Evolutionary conservation across 2,888 invertebrate genomes (phyloP).

Genomic region (Byasa hedistus): DNA sequence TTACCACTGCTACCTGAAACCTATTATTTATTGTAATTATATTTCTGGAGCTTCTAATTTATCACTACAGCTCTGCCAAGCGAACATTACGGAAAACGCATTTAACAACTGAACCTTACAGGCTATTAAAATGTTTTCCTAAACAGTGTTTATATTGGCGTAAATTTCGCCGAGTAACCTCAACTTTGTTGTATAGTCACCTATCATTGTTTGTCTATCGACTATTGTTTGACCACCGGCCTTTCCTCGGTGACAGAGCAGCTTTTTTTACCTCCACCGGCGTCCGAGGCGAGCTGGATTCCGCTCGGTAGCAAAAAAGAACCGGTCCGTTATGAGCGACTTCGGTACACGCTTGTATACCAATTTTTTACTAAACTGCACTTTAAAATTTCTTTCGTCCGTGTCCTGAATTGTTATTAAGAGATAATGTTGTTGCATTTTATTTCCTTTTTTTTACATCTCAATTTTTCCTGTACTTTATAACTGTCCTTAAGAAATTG

Average conservation of each 20-base stretch:
- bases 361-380: slow-evolving; percentile 15
- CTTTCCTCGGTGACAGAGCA: slow-evolving; percentile 21
- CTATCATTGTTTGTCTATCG: slow-evolving; percentile 20
- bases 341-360: slow-evolving; percentile 18
- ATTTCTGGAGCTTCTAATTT: neutral
- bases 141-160: slow-evolving; percentile 12
- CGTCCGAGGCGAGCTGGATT: slow-evolving; percentile 19
- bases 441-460: neutral
- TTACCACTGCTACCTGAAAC: too few species aligned
- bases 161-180: slow-evolving; percentile 18
- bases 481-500: neutral
- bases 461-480: neutral
- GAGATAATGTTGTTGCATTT: neutral
- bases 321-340: slow-evolving; percentile 28
- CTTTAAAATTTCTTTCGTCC: slow-evolving; percentile 19
- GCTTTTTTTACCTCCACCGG: slow-evolving; percentile 9
- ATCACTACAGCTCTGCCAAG: neutral
- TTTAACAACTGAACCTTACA: neutral
- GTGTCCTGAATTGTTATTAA: slow-evolving; percentile 9
- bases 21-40: neutral
- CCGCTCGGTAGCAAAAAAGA: slow-evolving; percentile 23
- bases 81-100: neutral
- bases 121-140: neutral
- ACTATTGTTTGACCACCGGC: slow-evolving; percentile 27
- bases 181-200: slow-evolving; percentile 11